Conservation (phyloP, 1,140 invertebrate species). For the Delia radicum region DNA sequence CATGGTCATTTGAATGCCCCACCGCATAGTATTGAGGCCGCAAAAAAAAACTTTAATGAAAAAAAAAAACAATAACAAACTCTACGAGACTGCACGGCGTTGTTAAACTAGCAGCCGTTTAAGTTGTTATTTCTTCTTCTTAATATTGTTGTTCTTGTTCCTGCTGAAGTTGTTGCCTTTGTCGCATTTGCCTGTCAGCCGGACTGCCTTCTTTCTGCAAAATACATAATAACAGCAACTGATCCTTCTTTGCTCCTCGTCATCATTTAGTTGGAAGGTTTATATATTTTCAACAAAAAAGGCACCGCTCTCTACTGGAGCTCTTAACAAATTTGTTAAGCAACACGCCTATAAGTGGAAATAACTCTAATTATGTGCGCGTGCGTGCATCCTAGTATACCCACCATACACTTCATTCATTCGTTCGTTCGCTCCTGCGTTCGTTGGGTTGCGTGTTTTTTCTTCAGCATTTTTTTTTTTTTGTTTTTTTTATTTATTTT, state of each 20-base stretch:
- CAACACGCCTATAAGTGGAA: conserved; percentile 42
- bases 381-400: conserved; percentile 30
- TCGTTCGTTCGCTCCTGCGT: not conserved
- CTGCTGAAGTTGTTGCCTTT: not conserved
- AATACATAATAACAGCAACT: conserved; percentile 13
- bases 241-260: not conserved
- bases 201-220: not conserved
- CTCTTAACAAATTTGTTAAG: conserved; percentile 55
- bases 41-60: not conserved
- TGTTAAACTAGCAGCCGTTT: not conserved
- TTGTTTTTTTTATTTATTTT: not conserved
- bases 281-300: conserved; percentile 32
- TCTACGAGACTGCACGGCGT: conserved; percentile 10
- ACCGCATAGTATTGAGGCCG: not conserved
- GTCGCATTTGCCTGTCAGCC: conserved; percentile 8
- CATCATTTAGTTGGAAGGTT: not conserved
- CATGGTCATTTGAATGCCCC: not conserved
- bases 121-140: not conserved
- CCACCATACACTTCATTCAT: not conserved
- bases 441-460: not conserved
- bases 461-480: not conserved
- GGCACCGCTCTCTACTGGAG: conserved; percentile 51
- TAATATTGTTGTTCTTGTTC: not conserved
- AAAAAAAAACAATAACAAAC: not conserved
- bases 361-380: conserved; percentile 48